Evolutionary conservation across 2,797 vertebrate species (phyloP), one percentile per base, ranked within the genome.

Genomic region (Pitangus sulphuratus): DNA sequence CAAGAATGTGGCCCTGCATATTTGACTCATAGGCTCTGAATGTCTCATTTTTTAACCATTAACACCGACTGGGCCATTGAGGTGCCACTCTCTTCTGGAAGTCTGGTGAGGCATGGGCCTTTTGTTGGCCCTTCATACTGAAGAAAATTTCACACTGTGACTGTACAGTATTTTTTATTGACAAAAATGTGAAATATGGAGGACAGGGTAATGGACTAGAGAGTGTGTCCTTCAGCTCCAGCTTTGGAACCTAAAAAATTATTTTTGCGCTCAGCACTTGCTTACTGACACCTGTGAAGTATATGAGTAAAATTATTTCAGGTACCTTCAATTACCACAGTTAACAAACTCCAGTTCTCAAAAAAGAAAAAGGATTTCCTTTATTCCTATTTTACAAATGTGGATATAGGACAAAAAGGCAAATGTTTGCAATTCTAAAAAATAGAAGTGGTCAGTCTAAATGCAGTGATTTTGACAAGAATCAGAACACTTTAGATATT

Each of bases 171-270:
- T 40, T 74, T 94, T 92, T 83, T 95, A 92, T 94, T 95, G 91
- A 96, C 89, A 92, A 93, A 95, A 94, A 84, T 76, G 51, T 88
- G 88, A 95, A 92, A 95, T 93, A 93, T 86, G 40, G 58, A 92
- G 75, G 81, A 48, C 47, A 25, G 54, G 22, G 69, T 86, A 95
- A 90, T 82, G 90, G 93, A 69, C 72, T 81, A 58, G 35, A 75
- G 47, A 71, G 6, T 18, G 5, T 31, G 51, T 83, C 64, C 91
- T 84, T 94, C 90, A 75, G 47, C 50, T 95, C 58, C 80, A 91
- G 20, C 35, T 84, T 84, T 69, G 56, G 47, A 91, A 33, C 72
- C 18, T 1, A 56, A 30, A 76, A 28, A 88, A 84, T 72, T 91
- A 31, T 65, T 90, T 84, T 89, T 62, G 24, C 28, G 44, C 61